Percentiles rank a stretch among this genome's conserved stretches.
Evolutionary conservation across 2,113 vertebrate genomes (phyloP).

Genomic region (Gyps fulvus): DNA sequence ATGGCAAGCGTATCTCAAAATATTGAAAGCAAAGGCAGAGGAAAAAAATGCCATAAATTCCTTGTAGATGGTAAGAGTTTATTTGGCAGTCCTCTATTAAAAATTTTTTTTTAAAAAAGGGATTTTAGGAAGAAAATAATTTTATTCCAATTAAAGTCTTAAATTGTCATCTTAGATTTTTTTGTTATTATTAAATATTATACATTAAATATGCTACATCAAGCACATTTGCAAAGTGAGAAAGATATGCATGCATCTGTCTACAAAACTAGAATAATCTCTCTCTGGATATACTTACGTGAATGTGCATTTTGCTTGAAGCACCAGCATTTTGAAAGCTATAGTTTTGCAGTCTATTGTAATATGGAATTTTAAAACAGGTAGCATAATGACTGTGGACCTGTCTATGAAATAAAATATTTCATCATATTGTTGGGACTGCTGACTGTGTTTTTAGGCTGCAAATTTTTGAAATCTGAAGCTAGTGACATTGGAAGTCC

Average conservation of each 20-base stretch:
- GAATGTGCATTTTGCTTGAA: neutral
- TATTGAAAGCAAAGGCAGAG: neutral
- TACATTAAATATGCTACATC: neutral
- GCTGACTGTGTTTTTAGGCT: neutral
- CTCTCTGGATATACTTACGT: too few species aligned
- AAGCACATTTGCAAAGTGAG: neutral
- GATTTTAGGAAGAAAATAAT: neutral
- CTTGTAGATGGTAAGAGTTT: neutral
- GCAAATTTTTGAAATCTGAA: neutral
- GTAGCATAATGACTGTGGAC: neutral
- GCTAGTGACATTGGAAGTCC: neutral
- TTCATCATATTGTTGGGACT: neutral
- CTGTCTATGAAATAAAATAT: neutral
- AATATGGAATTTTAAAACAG: neutral
- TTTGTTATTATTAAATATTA: neutral
- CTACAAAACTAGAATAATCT: neutral
- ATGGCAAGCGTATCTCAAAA: neutral
- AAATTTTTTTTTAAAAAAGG: neutral
- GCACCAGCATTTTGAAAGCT: neutral
- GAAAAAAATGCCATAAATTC: accelerated
- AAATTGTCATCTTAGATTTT: neutral
- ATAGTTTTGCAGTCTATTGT: neutral
- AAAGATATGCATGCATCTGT: neutral
- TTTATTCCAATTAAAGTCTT: neutral
- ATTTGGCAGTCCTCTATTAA: neutral